A percentile compares a stretch with the other conserved stretches of the same genome.
phyloP scores from a whole-genome alignment of 2,113 vertebrate species.

The Spheniscus mendiculus region DNA sequence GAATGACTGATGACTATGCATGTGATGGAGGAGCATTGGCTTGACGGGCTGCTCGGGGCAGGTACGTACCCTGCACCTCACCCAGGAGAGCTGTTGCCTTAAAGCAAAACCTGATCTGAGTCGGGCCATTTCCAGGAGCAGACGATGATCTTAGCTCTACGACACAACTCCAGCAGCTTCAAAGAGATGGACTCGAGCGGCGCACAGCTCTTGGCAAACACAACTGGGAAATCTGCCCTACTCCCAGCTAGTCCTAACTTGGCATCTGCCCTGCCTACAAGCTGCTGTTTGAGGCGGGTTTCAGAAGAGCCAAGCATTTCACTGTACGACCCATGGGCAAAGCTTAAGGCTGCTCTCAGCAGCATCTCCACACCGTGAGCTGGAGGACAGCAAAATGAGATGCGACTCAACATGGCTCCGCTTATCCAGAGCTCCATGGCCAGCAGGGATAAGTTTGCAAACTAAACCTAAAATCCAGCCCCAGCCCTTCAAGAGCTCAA shows the following conservation, averaged over 20 bases:
- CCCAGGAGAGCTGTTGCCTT: background rate
- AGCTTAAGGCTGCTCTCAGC: background rate
- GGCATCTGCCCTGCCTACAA: background rate
- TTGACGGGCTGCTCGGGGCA: background rate
- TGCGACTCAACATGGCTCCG: rapidly evolving
- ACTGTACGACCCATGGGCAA: rapidly evolving
- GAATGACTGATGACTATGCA: rapidly evolving
- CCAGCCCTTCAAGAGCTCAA: background rate
- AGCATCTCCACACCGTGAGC: background rate
- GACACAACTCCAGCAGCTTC: background rate
- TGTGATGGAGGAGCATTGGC: background rate
- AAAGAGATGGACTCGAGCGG: background rate
- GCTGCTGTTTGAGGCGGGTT: background rate
- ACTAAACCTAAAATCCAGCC: background rate
- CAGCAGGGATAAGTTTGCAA: background rate
- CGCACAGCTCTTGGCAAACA: background rate
- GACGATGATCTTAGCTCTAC: background rate
- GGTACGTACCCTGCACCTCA: rapidly evolving
- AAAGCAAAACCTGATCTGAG: background rate
- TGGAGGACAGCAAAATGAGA: background rate
- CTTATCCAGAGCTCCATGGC: background rate
- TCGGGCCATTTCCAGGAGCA: background rate
- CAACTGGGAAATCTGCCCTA: background rate
- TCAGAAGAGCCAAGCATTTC: background rate
- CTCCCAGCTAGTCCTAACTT: background rate